Conservation (phyloP, 2,113 vertebrate species). For the Nannobrachium achirus region DNA sequence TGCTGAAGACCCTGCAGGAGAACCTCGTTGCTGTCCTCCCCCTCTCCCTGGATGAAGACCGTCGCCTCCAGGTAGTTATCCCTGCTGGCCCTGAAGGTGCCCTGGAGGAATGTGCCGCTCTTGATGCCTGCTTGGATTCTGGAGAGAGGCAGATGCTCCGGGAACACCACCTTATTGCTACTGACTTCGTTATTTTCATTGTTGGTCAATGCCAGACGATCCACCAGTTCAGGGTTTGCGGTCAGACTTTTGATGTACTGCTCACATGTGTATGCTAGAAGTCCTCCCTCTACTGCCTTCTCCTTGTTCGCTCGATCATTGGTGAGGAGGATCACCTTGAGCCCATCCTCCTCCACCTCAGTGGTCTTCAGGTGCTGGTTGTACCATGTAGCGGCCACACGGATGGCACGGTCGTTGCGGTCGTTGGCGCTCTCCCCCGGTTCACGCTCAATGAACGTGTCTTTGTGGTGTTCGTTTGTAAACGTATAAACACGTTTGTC, state of each 20-base stretch:
- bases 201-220: constrained; percentile 88
- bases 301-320: constrained; percentile 92
- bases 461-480: constrained; percentile 96
- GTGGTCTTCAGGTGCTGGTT: constrained; percentile 84
- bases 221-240: constrained; percentile 93
- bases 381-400: constrained; percentile 92
- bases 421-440: constrained; percentile 93
- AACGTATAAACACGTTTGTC: constrained; percentile 96
- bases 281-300: constrained; percentile 87
- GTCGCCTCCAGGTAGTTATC: constrained; percentile 98
- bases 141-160: constrained; percentile 93
- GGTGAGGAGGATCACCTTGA: constrained; percentile 91
- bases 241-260: constrained; percentile 93
- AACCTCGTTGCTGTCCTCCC: constrained; percentile 88
- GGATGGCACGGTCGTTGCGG: constrained; percentile 94
- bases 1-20: constrained; percentile 92
- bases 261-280: constrained; percentile 92
- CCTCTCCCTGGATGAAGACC: constrained; percentile 91
- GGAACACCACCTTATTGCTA: constrained; percentile 88
- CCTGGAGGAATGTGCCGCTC: constrained; percentile 89
- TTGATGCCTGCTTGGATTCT: constrained; percentile 94
- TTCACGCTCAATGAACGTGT: constrained; percentile 90
- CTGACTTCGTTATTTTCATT: constrained; percentile 93
- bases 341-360: constrained; percentile 60
- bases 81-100: constrained; percentile 91